phyloP scores from a whole-genome alignment of 2,888 invertebrate genomes.

The Polymixis lichenea region DNA sequence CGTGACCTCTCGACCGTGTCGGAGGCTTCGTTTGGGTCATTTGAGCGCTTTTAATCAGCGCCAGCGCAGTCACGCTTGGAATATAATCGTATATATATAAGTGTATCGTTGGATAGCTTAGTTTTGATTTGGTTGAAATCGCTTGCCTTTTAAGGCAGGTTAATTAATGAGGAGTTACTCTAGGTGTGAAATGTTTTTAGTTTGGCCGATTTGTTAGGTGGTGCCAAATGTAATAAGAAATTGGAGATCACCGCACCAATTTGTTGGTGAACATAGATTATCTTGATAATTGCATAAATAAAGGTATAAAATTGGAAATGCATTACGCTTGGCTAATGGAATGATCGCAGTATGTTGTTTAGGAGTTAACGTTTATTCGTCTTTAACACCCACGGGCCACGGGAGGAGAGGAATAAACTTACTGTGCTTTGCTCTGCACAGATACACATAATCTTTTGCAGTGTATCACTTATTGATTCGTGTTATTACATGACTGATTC shows the following conservation, averaged over 20 bases:
- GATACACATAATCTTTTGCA: neutral
- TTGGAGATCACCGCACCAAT: neutral
- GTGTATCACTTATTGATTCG: no score
- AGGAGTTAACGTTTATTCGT: conserved; percentile 35
- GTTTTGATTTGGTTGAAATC: conserved; percentile 58
- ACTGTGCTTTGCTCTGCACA: conserved; percentile 21
- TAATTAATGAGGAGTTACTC: conserved; percentile 24
- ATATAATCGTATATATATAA: conserved; percentile 55
- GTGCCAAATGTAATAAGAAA: conserved; percentile 1
- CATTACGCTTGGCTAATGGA: neutral
- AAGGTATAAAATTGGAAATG: conserved; percentile 4
- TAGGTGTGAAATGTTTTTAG: conserved; percentile 18
- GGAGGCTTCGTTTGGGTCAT: conserved; percentile 60
- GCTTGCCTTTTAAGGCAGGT: conserved; percentile 41
- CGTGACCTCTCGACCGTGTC: conserved; percentile 56
- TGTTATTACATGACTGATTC: no score
- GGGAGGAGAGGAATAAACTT: neutral
- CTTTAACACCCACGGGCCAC: conserved; percentile 32
- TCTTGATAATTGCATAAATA: neutral
- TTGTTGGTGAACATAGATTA: neutral
- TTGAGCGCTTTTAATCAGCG: conserved; percentile 61
- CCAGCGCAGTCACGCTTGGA: conserved; percentile 57
- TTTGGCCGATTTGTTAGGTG: neutral
- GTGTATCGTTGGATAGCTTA: conserved; percentile 52
- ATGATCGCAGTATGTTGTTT: conserved; percentile 21